Percentiles rank a stretch among this genome's conserved stretches.
These are phyloP conservation scores for Tor tambroides DNA, from an alignment of 2,113 vertebrate species.

Conservation along the genomic window DNA sequence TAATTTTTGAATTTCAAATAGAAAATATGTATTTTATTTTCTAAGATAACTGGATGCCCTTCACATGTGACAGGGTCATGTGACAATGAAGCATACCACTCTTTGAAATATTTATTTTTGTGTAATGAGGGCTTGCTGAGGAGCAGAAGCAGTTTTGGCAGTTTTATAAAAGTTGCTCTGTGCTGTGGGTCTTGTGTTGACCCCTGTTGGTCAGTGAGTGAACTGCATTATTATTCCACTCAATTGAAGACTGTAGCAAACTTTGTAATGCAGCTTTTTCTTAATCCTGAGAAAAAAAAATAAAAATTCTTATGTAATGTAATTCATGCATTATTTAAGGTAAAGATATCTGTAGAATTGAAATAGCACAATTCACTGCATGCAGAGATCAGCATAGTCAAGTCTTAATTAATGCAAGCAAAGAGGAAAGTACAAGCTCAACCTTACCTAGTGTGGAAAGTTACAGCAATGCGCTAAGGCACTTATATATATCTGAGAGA, in stretches of 20 bases:
- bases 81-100: neutral
- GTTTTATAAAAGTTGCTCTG: neutral
- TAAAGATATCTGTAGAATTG: neutral
- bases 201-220: slow-evolving; percentile 54
- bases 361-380: neutral
- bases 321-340: neutral
- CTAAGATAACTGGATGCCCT: neutral
- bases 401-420: neutral
- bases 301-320: neutral
- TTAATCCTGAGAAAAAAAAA: neutral
- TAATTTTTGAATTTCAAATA: neutral
- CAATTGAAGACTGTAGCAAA: neutral
- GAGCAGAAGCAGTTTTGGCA: neutral
- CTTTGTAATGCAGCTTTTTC: neutral
- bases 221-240: slow-evolving; percentile 31
- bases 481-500: neutral
- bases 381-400: neutral
- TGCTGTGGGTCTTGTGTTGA: slow-evolving; percentile 48
- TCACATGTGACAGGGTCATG: neutral
- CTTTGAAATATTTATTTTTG: neutral
- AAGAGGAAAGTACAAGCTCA: neutral
- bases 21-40: neutral
- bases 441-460: neutral
- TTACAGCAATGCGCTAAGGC: neutral
- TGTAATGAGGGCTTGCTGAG: neutral